phyloP scores from a whole-genome alignment of 2,113 vertebrate genomes.

The Psilopogon haemacephalus region DNA sequence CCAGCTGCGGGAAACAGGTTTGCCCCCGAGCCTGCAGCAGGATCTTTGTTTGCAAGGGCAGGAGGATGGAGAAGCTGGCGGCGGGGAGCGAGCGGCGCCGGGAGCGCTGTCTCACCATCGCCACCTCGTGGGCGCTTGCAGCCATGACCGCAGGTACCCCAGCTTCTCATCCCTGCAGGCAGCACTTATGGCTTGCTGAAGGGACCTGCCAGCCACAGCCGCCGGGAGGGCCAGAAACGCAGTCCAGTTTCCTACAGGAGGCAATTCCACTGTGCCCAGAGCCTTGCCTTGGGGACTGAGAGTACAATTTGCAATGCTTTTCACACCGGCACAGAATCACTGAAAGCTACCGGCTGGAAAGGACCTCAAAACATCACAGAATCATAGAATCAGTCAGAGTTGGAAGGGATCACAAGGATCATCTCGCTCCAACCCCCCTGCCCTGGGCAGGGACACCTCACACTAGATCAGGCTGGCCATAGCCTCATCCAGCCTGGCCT shows the following conservation, averaged over 20 bases:
- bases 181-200: not conserved
- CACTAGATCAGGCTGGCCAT: no score
- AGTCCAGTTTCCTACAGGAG: rapidly evolving
- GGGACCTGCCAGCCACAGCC: not conserved
- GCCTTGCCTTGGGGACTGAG: not conserved
- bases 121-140: constrained; percentile 61
- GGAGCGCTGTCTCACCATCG: constrained; percentile 40
- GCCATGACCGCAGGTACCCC: not conserved
- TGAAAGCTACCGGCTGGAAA: no score
- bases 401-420: no score
- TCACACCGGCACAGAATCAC: no score
- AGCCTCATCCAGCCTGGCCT: no score
- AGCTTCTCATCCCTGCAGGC: rapidly evolving
- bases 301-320: rapidly evolving
- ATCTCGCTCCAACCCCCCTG: no score
- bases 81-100: not conserved
- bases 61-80: rapidly evolving
- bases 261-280: not conserved
- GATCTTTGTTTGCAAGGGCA: not conserved
- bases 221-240: rapidly evolving
- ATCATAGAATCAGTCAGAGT: no score
- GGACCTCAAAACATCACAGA: no score
- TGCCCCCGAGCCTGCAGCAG: rapidly evolving
- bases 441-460: no score
- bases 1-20: not conserved